These are phyloP conservation scores for Morphnarchus princeps DNA, from an alignment of 2,113 vertebrate genomes.

Conservation along the genomic window DNA sequence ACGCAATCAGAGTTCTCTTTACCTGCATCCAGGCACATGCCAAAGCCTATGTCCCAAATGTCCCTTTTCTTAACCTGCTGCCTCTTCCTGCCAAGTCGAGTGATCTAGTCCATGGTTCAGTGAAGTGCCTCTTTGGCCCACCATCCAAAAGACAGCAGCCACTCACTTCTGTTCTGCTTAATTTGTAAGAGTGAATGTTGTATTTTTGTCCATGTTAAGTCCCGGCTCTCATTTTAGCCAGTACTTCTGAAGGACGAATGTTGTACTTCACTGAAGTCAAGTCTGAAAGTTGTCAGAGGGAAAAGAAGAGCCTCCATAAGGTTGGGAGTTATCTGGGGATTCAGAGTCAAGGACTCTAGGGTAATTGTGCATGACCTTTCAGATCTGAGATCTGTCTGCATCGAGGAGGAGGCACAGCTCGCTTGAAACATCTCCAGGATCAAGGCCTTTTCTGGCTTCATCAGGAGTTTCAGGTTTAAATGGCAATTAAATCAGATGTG, in stretches of 20 bases:
- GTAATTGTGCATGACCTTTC: not conserved
- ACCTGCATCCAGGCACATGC: not conserved
- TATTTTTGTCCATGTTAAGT: not conserved
- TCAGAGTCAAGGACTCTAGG: not conserved
- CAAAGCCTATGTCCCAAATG: not conserved
- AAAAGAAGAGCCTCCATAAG: not conserved
- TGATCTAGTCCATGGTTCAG: not conserved
- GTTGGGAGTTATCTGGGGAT: not conserved
- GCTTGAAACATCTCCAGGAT: not conserved
- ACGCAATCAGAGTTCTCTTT: not conserved
- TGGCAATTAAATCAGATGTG: not conserved
- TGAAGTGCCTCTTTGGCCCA: not conserved
- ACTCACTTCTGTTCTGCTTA: not conserved
- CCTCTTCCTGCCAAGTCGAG: not conserved
- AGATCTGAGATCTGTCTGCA: not conserved
- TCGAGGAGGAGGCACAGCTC: not conserved
- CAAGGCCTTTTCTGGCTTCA: not conserved
- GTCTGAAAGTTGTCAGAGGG: not conserved
- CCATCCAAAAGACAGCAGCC: not conserved
- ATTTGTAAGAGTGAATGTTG: not conserved
- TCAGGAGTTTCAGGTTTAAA: not conserved
- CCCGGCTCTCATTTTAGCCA: not conserved
- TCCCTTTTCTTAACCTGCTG: not conserved
- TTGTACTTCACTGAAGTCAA: not conserved
- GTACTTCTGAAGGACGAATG: not conserved